Conservation (phyloP, 2,888 invertebrate genomes). For the Empis stercorea region DNA sequence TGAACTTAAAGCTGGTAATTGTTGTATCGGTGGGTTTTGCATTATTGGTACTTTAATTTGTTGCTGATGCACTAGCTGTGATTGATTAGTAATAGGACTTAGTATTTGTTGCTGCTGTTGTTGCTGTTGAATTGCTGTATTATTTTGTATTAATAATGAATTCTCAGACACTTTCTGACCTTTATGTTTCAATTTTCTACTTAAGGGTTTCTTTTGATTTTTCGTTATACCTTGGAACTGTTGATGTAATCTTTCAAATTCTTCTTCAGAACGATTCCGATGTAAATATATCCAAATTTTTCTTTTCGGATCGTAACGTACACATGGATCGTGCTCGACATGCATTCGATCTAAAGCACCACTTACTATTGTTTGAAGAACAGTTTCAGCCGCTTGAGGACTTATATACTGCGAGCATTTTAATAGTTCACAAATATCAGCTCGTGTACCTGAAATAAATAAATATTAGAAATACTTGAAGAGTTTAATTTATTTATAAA, state of each 20-base stretch:
- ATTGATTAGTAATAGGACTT: not conserved
- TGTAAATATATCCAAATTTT: slow-evolving; percentile 96
- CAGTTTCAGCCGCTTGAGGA: slow-evolving; percentile 34
- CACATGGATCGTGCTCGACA: slow-evolving; percentile 80
- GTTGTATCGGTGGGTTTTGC: not conserved
- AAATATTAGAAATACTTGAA: not conserved
- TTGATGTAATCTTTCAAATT: slow-evolving; percentile 54
- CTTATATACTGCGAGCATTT: slow-evolving; percentile 58
- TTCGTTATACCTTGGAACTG: slow-evolving; percentile 51
- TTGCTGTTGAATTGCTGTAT: not conserved
- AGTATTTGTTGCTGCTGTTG: not conserved
- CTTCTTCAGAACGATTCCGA: slow-evolving; percentile 47
- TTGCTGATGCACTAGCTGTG: not conserved
- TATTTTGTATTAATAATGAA: not conserved
- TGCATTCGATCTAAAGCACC: slow-evolving; percentile 83
- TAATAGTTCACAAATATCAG: slow-evolving; percentile 80
- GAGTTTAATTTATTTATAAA: no score
- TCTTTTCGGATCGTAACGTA: slow-evolving; percentile 80
- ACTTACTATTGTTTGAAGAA: slow-evolving; percentile 65
- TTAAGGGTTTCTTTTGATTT: slow-evolving; percentile 34
- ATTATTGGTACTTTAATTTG: not conserved
- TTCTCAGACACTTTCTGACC: slow-evolving; percentile 4
- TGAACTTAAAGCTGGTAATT: slow-evolving; percentile 9
- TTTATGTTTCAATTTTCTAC: slow-evolving; percentile 22
- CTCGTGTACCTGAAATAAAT: slow-evolving; percentile 47